Evolutionary conservation across 2,797 vertebrate genomes (phyloP).

Genomic region (Cuculus canorus): DNA sequence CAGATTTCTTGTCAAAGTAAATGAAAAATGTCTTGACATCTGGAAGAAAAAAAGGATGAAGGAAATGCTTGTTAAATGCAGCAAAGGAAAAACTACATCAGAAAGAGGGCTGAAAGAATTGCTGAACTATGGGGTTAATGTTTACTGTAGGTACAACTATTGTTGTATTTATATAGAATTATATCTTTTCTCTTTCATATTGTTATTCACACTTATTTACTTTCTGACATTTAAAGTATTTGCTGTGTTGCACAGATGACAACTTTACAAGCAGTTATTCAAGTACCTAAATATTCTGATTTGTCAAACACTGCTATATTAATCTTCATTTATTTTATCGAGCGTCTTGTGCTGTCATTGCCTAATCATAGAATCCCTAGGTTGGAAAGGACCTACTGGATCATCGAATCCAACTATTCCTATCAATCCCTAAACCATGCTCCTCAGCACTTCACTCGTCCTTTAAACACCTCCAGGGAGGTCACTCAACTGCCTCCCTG

Average conservation of each 20-base stretch:
- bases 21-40: constrained; percentile 40
- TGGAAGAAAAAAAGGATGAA: background rate
- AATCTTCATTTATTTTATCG: background rate
- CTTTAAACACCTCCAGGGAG: too few species aligned
- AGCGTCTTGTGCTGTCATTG: background rate
- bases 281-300: background rate
- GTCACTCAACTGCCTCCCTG: too few species aligned
- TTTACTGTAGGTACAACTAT: background rate
- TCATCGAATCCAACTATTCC: too few species aligned
- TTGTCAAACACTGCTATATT: background rate
- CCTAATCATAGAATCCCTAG: too few species aligned
- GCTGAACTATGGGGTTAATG: background rate
- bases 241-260: background rate
- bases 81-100: background rate
- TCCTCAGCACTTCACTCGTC: too few species aligned
- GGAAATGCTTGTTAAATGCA: constrained; percentile 3
- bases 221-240: background rate
- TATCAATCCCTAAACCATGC: too few species aligned
- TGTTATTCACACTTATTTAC: background rate
- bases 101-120: background rate
- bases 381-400: too few species aligned
- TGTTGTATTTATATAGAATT: background rate
- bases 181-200: background rate
- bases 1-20: constrained; percentile 41
- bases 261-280: background rate